These are phyloP conservation scores for Lepidotrigona ventralis DNA, from an alignment of 1,140 invertebrate genomes.

Conservation along the genomic window DNA sequence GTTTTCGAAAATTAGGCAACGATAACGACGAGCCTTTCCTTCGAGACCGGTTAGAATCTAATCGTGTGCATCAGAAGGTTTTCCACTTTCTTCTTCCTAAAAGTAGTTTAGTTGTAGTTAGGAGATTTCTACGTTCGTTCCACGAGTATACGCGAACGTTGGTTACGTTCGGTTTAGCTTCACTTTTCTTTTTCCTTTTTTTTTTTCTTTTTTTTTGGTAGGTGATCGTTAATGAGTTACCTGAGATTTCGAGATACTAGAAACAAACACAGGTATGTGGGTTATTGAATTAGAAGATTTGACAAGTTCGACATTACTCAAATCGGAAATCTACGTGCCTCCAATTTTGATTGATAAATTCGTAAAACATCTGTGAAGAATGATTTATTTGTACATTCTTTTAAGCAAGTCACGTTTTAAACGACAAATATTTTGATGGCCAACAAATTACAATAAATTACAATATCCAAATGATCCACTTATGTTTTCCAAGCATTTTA, in stretches of 20 bases:
- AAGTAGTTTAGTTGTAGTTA: background rate
- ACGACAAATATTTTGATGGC: too few relatives aligned
- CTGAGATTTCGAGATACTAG: background rate
- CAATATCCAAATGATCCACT: too few relatives aligned
- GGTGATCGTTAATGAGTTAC: background rate
- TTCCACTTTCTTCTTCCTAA: background rate
- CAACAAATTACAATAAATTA: too few relatives aligned
- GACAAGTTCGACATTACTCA: too few relatives aligned
- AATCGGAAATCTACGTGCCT: too few relatives aligned
- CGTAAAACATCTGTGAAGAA: too few relatives aligned
- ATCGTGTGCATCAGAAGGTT: background rate
- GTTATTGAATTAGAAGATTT: too few relatives aligned
- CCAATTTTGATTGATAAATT: too few relatives aligned
- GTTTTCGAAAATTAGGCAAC: slow-evolving; percentile 38
- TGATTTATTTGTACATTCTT: too few relatives aligned
- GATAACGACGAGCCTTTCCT: slow-evolving; percentile 18
- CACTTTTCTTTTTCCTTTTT: background rate
- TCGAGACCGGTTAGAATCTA: background rate
- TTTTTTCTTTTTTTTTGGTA: background rate
- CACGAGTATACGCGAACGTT: background rate
- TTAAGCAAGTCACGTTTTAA: too few relatives aligned
- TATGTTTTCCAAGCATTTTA: too few relatives aligned
- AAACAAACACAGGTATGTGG: background rate
- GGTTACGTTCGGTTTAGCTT: background rate
- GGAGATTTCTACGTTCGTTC: background rate